Conservation (phyloP, 2,113 vertebrate genomes). For the Turdus rufiventris region DNA sequence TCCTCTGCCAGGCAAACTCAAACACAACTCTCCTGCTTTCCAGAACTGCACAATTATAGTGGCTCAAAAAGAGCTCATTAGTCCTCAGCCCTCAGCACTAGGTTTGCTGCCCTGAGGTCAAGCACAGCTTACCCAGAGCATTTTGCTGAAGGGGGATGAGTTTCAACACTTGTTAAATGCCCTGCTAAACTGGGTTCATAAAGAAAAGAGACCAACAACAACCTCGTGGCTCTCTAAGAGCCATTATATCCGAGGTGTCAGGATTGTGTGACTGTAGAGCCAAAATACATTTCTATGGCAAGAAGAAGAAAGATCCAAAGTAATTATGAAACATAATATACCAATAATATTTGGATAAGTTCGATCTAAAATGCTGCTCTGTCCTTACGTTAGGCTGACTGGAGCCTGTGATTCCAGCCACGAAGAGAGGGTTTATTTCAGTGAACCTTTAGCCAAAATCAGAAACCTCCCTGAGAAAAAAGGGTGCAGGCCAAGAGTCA, state of each 20-base stretch:
- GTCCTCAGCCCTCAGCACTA: neutral
- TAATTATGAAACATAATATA: constrained; percentile 48
- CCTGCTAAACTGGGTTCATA: neutral
- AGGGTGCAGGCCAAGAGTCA: constrained; percentile 6
- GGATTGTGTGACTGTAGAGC: neutral
- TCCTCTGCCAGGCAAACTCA: neutral
- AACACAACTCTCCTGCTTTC: neutral
- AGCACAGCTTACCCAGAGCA: neutral
- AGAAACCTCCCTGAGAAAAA: constrained; percentile 31
- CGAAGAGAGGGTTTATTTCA: neutral
- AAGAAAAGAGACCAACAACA: neutral
- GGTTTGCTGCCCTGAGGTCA: neutral
- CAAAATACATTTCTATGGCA: neutral
- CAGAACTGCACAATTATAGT: neutral
- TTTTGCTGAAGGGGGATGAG: neutral
- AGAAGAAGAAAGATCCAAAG: constrained; percentile 27
- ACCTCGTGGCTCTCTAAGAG: neutral
- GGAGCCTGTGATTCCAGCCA: neutral
- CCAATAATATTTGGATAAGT: constrained; percentile 38
- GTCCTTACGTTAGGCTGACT: neutral
- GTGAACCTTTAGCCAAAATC: neutral
- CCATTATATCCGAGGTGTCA: neutral
- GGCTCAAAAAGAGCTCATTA: neutral
- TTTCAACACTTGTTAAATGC: neutral
- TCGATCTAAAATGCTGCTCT: neutral